phyloP scores from a whole-genome alignment of 2,888 invertebrate species.

The Lamellibrachia columna region DNA sequence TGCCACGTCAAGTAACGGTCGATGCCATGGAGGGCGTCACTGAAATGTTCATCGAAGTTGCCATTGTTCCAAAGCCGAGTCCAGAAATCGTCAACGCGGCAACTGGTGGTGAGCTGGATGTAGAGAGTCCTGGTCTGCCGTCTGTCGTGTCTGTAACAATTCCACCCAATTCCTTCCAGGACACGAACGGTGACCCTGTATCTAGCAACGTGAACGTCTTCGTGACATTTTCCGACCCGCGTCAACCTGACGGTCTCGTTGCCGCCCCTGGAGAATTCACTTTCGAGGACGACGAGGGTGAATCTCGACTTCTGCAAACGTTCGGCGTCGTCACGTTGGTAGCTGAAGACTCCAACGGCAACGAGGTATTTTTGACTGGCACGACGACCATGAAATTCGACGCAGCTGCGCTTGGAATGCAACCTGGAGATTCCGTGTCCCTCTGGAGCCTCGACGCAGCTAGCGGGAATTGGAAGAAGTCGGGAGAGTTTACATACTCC shows the following conservation, averaged over 20 bases:
- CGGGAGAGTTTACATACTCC: not conserved
- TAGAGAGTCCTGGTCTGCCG: not conserved
- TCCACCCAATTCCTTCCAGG: constrained; percentile 5
- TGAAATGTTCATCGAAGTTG: not conserved
- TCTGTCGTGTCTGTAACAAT: not conserved
- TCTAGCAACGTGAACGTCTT: not conserved
- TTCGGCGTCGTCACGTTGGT: not conserved
- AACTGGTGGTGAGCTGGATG: not conserved
- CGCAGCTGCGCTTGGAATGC: not conserved
- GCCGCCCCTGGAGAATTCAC: not conserved
- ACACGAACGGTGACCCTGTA: not conserved
- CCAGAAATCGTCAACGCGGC: not conserved
- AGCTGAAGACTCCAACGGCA: not conserved
- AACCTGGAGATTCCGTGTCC: not conserved
- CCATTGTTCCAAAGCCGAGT: not conserved
- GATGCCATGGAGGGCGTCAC: not conserved
- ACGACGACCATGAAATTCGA: not conserved
- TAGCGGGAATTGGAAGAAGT: not conserved
- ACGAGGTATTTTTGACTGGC: not conserved
- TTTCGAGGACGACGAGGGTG: not conserved
- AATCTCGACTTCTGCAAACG: not conserved
- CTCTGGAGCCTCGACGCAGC: not conserved
- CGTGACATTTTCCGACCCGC: not conserved
- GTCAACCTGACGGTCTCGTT: not conserved
- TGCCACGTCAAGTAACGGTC: not conserved